Conservation (phyloP, 2,888 invertebrate genomes). For the Tachystola acroxantha region DNA sequence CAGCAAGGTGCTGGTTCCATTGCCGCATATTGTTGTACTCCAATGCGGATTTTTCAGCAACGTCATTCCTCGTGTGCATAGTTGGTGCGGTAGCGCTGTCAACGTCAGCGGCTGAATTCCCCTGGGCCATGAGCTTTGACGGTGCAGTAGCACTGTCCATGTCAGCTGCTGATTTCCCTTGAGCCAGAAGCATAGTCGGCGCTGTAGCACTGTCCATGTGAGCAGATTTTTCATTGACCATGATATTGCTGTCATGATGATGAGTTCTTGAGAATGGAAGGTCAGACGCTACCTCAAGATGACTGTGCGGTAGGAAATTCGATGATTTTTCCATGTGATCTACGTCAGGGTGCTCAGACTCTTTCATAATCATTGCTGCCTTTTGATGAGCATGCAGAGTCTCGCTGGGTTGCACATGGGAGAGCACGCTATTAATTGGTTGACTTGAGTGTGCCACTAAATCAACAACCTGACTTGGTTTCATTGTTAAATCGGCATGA, state of each 20-base stretch:
- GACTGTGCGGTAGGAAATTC: background rate
- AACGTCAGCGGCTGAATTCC: constrained; percentile 35
- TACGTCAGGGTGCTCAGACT: background rate
- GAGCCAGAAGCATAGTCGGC: constrained; percentile 26
- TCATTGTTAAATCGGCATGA: background rate
- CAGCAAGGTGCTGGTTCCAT: constrained; percentile 25
- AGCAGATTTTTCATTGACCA: constrained; percentile 35
- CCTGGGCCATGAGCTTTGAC: constrained; percentile 27
- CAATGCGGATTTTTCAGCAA: constrained; percentile 25
- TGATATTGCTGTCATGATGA: constrained; percentile 11
- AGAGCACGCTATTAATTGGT: background rate
- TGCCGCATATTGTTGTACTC: constrained; percentile 28
- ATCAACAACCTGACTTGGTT: background rate
- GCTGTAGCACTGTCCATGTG: constrained; percentile 33
- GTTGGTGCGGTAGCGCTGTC: constrained; percentile 32
- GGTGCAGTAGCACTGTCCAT: constrained; percentile 32
- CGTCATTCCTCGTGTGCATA: constrained; percentile 35
- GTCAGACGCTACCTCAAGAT: background rate
- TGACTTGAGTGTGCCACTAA: background rate
- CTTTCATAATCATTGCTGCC: background rate
- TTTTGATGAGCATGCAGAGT: background rate
- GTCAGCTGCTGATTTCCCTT: constrained; percentile 37
- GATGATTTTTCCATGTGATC: background rate
- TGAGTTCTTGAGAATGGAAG: constrained; percentile 1
- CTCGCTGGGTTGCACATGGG: background rate